phyloP scores from a whole-genome alignment of 2,113 vertebrate genomes.

The Cyanoderma ruficeps region DNA sequence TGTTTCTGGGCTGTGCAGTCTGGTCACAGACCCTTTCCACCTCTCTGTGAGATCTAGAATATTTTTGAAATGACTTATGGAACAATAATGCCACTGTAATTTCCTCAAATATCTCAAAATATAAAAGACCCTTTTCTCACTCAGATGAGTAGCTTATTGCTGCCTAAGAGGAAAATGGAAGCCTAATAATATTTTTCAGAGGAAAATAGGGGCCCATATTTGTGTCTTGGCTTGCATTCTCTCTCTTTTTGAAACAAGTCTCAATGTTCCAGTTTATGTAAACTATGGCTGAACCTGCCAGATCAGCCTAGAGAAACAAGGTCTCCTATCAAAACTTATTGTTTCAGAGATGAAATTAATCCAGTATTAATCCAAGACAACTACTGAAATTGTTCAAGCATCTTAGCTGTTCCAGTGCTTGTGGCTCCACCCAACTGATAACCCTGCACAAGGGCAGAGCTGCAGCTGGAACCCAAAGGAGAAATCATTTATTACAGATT shows the following conservation, averaged over 20 bases:
- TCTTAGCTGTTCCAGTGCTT: neutral
- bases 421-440: rapidly evolving
- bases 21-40: neutral
- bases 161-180: slow-evolving; percentile 24
- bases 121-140: neutral
- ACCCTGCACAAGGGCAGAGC: neutral
- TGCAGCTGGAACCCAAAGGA: neutral
- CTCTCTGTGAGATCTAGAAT: neutral
- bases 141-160: neutral
- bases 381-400: neutral
- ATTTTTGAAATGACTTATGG: neutral
- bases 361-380: neutral
- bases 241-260: neutral
- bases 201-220: neutral
- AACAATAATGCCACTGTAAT: slow-evolving; percentile 11
- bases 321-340: neutral
- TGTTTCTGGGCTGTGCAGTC: neutral
- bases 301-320: neutral
- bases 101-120: neutral
- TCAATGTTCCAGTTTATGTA: neutral
- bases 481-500: neutral
- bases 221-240: neutral
- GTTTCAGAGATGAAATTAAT: neutral
- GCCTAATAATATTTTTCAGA: neutral
- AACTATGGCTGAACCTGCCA: neutral